These are phyloP conservation scores for Kuschelorhynchus macadamiae DNA, from an alignment of 2,888 invertebrate genomes.

Conservation along the genomic window DNA sequence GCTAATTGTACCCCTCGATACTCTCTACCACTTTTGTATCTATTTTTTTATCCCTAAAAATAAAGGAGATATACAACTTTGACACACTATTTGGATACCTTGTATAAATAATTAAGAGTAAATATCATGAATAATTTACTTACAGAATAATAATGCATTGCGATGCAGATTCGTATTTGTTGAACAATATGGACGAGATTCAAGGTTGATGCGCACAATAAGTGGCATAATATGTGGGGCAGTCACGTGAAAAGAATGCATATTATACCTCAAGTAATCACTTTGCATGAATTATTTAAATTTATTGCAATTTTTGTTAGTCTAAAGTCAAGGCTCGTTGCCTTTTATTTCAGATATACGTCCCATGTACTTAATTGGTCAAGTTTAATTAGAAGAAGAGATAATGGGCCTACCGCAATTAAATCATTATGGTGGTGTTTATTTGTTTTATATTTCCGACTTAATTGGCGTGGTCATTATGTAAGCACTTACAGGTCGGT, in stretches of 20 bases:
- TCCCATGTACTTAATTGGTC: constrained; percentile 17
- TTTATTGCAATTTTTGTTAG: constrained; percentile 16
- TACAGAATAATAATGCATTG: not conserved
- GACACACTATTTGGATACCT: no score
- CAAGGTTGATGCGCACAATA: constrained; percentile 29
- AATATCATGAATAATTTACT: not conserved
- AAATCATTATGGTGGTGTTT: no score
- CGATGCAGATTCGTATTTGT: not conserved
- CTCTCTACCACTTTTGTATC: no score
- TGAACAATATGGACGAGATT: not conserved
- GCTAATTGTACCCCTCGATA: no score
- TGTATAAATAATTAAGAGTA: no score
- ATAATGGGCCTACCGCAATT: no score
- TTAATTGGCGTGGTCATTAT: no score
- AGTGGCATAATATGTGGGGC: constrained; percentile 28
- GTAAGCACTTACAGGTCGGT: no score
- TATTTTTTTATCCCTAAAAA: no score
- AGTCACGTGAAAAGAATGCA: constrained; percentile 24
- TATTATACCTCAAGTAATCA: constrained; percentile 21
- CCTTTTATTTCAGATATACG: constrained; percentile 15
- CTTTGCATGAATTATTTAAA: constrained; percentile 20
- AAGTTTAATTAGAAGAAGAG: not conserved
- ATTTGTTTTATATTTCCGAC: no score
- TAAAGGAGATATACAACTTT: no score
- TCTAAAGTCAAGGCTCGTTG: constrained; percentile 32